Evolutionary conservation across 2,797 vertebrate genomes (phyloP), one percentile per base, ranked within the genome.

Genomic region (Arctocebus calabarensis): DNA sequence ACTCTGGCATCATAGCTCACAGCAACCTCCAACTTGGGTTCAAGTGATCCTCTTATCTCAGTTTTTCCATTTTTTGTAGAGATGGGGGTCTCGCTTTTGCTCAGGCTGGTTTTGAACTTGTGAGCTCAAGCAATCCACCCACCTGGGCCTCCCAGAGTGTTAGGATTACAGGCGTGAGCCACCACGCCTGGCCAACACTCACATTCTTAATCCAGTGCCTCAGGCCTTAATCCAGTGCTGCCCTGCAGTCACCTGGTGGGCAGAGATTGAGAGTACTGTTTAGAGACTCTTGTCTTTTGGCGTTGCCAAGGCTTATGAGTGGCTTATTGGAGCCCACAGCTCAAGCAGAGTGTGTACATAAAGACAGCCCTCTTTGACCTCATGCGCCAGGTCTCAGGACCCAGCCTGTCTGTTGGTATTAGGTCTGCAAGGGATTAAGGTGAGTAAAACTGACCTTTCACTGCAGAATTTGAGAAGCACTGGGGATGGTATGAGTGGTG

Each of bases 261-360:
- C 23, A 81, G 61, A 45, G 34, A 25, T 16, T 9, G 79, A 70
- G 19, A 77, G 16, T 12, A 14, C 48, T n/a, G 16, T 25, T 61
- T 57, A 74, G 91, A 86, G 40, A 62, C 27, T 40, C 43, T 8
- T 11, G 22, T 9, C 0, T 32, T 79, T 81, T 45, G 20, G 25
- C 0, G 0, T 32, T 75, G 22, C 43, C 48, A 1, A 14, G 61
- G 62, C 0, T 0, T 75, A 66, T 57, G 2, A 61, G 40, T n/a
- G 59, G 20, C 11, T 29, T 37, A 74, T 43, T 20, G 2, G 32
- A 20, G 7, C 78, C 61, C 48, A 74, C 68, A 12, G 48, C 61
- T 19, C 9, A 29, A 84, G 19, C 62, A 22, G 8, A 27, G 22
- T 9, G 1, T 71, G 81, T 70, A 23, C 73, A n/a, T 68, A 32